Percentiles rank a stretch among this genome's conserved stretches.
phyloP scores from a whole-genome alignment of 2,888 invertebrate genomes.

The Diarsia brunnea region DNA sequence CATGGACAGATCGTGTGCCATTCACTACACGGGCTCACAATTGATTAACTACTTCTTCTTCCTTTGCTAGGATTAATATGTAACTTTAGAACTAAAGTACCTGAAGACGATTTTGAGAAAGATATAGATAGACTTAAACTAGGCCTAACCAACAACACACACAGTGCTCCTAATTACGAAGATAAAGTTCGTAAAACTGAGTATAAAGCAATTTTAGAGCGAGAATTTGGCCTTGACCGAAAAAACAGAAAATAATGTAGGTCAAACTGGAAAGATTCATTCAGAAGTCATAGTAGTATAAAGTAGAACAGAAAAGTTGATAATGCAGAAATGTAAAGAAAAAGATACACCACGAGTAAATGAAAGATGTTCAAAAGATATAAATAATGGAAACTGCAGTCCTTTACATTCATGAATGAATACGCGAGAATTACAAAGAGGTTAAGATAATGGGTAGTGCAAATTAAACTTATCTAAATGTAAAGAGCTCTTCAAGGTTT shows the following conservation, averaged over 20 bases:
- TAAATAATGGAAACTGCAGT: not conserved
- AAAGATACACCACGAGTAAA: not conserved
- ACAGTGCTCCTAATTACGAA: not conserved
- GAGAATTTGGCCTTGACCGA: constrained; percentile 26
- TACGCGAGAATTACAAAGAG: constrained; percentile 5
- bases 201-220: not conserved
- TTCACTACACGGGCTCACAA: constrained; percentile 41
- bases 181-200: not conserved
- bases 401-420: constrained; percentile 2
- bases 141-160: not conserved
- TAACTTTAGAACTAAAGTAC: constrained; percentile 9
- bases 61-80: not conserved
- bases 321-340: not conserved
- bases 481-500: constrained; percentile 49
- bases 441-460: constrained; percentile 23
- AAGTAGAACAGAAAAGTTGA: not conserved
- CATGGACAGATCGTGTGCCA: constrained; percentile 59
- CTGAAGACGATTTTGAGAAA: not conserved
- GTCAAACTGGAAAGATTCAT: constrained; percentile 3
- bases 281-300: constrained; percentile 15
- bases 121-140: not conserved
- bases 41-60: constrained; percentile 43
- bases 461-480: constrained; percentile 50
- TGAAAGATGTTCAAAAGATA: not conserved
- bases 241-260: not conserved